Evolutionary conservation across 1,140 invertebrate species (phyloP).

Genomic region (Liolophura sinensis): DNA sequence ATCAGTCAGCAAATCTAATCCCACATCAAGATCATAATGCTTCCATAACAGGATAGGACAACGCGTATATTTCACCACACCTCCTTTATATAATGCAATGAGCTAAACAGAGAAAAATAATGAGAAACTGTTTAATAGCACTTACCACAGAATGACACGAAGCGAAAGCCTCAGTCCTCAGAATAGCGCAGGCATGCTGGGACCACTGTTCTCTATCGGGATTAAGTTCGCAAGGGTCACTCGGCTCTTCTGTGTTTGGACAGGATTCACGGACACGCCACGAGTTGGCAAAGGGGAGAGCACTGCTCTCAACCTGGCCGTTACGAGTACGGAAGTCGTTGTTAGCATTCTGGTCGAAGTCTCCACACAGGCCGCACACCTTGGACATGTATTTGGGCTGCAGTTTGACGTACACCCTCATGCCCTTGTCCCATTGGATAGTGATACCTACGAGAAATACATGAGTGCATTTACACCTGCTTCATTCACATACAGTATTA

Average conservation of each 20-base stretch:
- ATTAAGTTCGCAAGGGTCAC: slow-evolving; percentile 71
- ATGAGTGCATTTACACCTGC: too few species aligned
- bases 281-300: slow-evolving; percentile 78
- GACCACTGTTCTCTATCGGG: slow-evolving; percentile 81
- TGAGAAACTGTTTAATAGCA: too few species aligned
- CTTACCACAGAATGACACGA: slow-evolving; percentile 77
- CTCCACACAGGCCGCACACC: slow-evolving; percentile 85
- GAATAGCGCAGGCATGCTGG: slow-evolving; percentile 70
- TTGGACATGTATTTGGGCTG: slow-evolving; percentile 59
- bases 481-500: too few species aligned
- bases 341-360: slow-evolving; percentile 78
- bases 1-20: too few species aligned
- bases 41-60: too few species aligned
- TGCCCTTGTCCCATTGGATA: slow-evolving; percentile 85
- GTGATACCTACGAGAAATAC: slow-evolving; percentile 68
- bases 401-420: slow-evolving; percentile 78
- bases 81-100: too few species aligned
- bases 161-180: slow-evolving; percentile 75
- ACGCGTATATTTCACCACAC: too few species aligned
- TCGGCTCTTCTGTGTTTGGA: slow-evolving; percentile 39
- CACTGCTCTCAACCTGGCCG: slow-evolving; percentile 72
- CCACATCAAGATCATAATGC: too few species aligned
- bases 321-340: slow-evolving; percentile 74
- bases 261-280: slow-evolving; percentile 84
- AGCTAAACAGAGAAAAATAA: too few species aligned